Evolutionary conservation across 2,113 vertebrate genomes (phyloP).

Genomic region (Panthera tigris): DNA sequence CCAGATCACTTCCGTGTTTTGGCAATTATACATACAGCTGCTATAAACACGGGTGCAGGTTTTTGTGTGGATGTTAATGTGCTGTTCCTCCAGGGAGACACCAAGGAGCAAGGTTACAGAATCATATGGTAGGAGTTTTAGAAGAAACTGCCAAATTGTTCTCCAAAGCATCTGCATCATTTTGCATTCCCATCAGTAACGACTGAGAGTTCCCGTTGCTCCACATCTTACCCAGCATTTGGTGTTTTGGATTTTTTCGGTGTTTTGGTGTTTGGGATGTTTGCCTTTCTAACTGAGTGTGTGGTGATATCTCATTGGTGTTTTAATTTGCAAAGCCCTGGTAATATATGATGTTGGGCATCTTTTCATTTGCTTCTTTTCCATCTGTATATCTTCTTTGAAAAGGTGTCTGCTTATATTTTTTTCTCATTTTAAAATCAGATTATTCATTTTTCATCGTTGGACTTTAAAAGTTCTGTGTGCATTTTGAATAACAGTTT

Average conservation of each 20-base stretch:
- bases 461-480: background rate
- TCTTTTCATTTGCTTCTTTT: background rate
- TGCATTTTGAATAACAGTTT: background rate
- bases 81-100: background rate
- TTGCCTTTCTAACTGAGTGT: too few relatives aligned
- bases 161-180: background rate
- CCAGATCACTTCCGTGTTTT: background rate
- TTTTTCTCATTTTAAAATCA: background rate
- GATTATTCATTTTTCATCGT: background rate
- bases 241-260: background rate
- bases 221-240: background rate
- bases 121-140: background rate
- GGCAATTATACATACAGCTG: background rate
- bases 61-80: background rate
- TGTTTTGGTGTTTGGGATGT: background rate
- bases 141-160: background rate
- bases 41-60: background rate
- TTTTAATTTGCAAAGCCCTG: too few relatives aligned
- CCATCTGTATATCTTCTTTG: background rate
- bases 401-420: background rate
- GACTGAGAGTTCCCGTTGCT: background rate
- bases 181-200: fast-evolving
- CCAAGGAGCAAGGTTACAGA: too few relatives aligned
- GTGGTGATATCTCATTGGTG: too few relatives aligned
- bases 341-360: background rate